A percentile compares a stretch with the other conserved stretches of the same genome.
phyloP scores from a whole-genome alignment of 2,113 vertebrate species.

The Asarcornis scutulata region DNA sequence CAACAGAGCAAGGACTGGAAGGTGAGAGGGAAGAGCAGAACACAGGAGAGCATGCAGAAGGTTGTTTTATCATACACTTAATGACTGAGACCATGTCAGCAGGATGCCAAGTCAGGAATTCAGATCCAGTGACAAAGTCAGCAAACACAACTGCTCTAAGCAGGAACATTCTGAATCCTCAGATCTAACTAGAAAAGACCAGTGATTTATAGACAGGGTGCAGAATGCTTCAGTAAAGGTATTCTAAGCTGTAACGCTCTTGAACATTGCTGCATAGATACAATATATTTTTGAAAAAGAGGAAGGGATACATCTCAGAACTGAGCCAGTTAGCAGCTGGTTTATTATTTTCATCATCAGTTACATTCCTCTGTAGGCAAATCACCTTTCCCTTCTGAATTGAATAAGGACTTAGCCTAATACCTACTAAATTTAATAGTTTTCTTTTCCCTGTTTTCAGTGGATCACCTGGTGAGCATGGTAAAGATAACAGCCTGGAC shows the following conservation, averaged over 20 bases:
- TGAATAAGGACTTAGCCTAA: not conserved
- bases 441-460: not conserved
- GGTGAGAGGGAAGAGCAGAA: not conserved
- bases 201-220: not conserved
- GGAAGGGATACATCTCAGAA: not conserved
- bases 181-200: not conserved
- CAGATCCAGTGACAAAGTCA: not conserved
- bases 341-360: not conserved
- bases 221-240: not conserved
- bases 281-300: not conserved
- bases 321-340: not conserved
- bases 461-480: not conserved
- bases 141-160: not conserved
- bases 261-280: not conserved
- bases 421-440: not conserved
- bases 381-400: not conserved
- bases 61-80: not conserved
- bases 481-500: not conserved
- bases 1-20: not conserved
- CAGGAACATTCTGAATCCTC: not conserved
- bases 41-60: not conserved
- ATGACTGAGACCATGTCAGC: not conserved
- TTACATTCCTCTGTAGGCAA: not conserved
- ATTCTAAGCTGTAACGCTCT: not conserved
- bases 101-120: not conserved